Base-by-base conservation (phyloP, 2,888 invertebrate species). In the Furcula furcula region DNA sequence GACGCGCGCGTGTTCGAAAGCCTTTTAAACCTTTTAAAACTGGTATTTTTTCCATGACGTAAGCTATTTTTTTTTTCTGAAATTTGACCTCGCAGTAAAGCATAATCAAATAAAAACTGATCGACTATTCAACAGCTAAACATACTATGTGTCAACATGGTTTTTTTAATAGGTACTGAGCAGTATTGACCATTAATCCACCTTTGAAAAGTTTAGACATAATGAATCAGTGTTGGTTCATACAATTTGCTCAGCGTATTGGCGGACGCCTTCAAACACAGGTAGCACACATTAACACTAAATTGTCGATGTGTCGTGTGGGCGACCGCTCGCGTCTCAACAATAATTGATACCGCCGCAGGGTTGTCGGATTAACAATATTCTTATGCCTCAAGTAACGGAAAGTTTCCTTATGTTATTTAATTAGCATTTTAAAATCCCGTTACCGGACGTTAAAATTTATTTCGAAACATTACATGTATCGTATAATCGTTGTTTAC, bases 261-360 rank as follows among this genome's bases (percentile, higher is more conserved):
- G 41, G 42, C 40, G 49, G 57, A n/a, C 55, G 61, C 47, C 41
- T 52, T 39, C 40, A 39, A 34, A 28, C 44, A 58, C 54, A 54
- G 60, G 54, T 59, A 57, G 47, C 47, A 59, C 54, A 56, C 46
- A 60, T 54, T 41, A 43, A 54, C 51, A 51, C 35, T 25, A 48
- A 40, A 42, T 40, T 40, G 41, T 48, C 34, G 19, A 34, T 44
- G 47, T 56, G 42, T 15, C 25, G 56, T 43, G 61, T 60, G 58
- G 55, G 61, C 53, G 47, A 45, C 42, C 30, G 45, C 38, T 31
- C 45, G 39, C 49, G 52, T 50, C 49, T 52, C 44, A 39, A 47
- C 48, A 46, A 50, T 54, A 57, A 57, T 51, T 42, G 36, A 40
- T n/a, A n/a, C n/a, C 37, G 30, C 15, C 7, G 7, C 39, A 56